phyloP scores from a whole-genome alignment of 2,888 invertebrate species.

The Sinohyriopsis cumingii region DNA sequence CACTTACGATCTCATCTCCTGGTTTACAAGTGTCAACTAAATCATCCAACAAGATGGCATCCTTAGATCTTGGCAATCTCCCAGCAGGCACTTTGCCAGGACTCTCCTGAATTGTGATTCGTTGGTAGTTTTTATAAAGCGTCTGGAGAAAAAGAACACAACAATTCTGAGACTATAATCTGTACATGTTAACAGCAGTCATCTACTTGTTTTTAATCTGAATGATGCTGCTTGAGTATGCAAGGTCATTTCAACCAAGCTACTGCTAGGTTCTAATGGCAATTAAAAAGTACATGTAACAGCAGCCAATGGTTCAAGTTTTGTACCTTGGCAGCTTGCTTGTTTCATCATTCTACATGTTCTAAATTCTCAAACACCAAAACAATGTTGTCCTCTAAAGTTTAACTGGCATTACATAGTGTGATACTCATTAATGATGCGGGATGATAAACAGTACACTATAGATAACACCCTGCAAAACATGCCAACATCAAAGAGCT shows the following conservation, averaged over 20 bases:
- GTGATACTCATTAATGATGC: too few species aligned
- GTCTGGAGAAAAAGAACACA: slow-evolving; percentile 86
- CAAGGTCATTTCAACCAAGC: not conserved
- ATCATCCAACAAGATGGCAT: slow-evolving; percentile 94
- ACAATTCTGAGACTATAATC: not conserved
- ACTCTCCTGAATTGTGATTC: slow-evolving; percentile 97
- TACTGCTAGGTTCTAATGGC: not conserved
- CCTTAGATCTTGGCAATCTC: slow-evolving; percentile 96
- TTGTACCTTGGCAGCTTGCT: too few species aligned
- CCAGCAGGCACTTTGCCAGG: slow-evolving; percentile 98
- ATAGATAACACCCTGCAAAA: too few species aligned
- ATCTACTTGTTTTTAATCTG: not conserved
- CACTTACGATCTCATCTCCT: slow-evolving; percentile 91
- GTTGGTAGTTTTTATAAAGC: slow-evolving; percentile 97
- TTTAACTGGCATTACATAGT: too few species aligned
- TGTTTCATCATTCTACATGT: too few species aligned
- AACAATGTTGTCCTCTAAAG: too few species aligned
- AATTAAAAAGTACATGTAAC: not conserved
- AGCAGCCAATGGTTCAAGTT: too few species aligned
- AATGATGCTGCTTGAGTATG: not conserved
- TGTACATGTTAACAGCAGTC: not conserved
- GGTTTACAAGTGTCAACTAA: slow-evolving; percentile 98
- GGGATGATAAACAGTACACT: too few species aligned
- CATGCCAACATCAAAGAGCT: too few species aligned
- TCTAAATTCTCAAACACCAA: too few species aligned